These are phyloP conservation scores for Lymantria dispar DNA, from an alignment of 2,888 invertebrate genomes.

Conservation along the genomic window DNA sequence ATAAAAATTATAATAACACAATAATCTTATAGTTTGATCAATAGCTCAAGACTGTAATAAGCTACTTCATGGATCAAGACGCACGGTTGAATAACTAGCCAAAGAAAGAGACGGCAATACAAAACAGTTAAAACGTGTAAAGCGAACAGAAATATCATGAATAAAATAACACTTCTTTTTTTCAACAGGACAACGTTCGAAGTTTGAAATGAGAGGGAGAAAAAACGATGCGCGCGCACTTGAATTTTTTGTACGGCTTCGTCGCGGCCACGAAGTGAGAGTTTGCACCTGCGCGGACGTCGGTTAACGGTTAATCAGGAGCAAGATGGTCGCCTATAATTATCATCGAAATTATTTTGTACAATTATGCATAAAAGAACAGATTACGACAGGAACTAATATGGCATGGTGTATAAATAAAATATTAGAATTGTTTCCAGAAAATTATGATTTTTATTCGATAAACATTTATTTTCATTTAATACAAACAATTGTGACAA, in stretches of 20 bases:
- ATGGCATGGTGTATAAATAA: no score
- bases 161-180: conserved; percentile 21
- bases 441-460: no score
- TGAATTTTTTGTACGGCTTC: conserved; percentile 27
- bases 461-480: no score
- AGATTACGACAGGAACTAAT: no score
- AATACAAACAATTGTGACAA: no score
- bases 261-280: conserved; percentile 25
- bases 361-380: no score
- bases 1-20: no score
- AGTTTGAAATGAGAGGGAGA: conserved; percentile 22
- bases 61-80: conserved; percentile 26
- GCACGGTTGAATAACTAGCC: conserved; percentile 10
- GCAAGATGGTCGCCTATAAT: neutral
- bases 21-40: neutral
- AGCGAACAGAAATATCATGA: conserved; percentile 6
- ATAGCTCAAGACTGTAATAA: conserved; percentile 21
- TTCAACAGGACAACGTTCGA: conserved; percentile 16
- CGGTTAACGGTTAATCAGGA: conserved; percentile 18
- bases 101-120: conserved; percentile 5
- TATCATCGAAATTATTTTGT: no score
- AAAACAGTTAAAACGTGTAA: conserved; percentile 3
- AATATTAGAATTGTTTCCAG: no score
- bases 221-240: conserved; percentile 4
- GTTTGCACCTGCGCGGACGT: conserved; percentile 1